Conservation (phyloP, 2,888 invertebrate genomes). For the Noctua pronuba region DNA sequence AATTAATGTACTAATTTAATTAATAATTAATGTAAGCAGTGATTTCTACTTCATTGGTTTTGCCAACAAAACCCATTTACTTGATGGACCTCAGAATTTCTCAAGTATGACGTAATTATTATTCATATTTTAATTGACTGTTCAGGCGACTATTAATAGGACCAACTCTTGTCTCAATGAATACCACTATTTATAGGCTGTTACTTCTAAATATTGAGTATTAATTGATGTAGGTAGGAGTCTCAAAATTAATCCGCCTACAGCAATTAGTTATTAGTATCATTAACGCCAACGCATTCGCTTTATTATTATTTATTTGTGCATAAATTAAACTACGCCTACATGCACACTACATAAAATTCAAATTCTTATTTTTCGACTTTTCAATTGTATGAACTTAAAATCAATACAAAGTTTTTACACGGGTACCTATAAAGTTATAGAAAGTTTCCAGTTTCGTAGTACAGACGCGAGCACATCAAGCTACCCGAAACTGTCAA, state of each 20-base stretch:
- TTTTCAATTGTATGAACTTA: neutral
- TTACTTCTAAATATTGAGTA: constrained; percentile 12
- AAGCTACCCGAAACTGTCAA: too few relatives aligned
- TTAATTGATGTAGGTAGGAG: neutral
- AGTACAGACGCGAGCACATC: too few relatives aligned
- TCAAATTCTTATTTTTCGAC: neutral
- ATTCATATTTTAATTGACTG: constrained; percentile 41
- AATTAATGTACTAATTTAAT: constrained; percentile 32
- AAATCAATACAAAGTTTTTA: neutral
- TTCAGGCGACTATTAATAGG: constrained; percentile 30
- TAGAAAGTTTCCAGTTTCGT: neutral
- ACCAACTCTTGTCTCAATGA: constrained; percentile 13
- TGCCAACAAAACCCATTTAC: constrained; percentile 48
- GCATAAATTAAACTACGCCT: neutral
- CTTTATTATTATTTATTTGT: neutral
- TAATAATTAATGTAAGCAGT: constrained; percentile 36
- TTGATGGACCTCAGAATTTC: constrained; percentile 28
- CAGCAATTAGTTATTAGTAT: neutral
- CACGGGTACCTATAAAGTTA: neutral
- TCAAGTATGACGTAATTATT: constrained; percentile 37
- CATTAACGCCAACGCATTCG: neutral
- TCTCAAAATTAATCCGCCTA: neutral
- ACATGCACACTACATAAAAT: neutral
- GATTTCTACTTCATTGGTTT: constrained; percentile 51
- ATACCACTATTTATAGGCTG: neutral